Base-by-base conservation (phyloP, 2,113 vertebrate genomes). In the Lepus americanus region DNA sequence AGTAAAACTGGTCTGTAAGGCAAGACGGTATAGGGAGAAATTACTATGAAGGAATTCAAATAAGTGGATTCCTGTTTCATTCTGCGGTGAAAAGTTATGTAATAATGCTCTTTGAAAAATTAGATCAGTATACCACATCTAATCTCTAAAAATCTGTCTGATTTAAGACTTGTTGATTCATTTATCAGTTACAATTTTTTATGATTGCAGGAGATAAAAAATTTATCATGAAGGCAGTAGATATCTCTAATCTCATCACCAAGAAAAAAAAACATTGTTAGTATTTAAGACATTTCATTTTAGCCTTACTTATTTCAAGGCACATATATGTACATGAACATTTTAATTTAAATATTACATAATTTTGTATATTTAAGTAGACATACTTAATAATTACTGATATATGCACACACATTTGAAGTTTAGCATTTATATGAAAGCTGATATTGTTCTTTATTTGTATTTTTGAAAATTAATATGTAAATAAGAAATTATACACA, bases 231-330 rank as follows among this genome's bases (percentile, higher is more conserved):
- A 82, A 80, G 27, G 3, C n/a, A 66, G 39, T 9, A 73, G 5
- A 13, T 73, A 85, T 3, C 16, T 27, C 12, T 67, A 53, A 76
- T 80, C 9, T 20, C 49, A 61, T 81, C 3, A 80, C 70, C 49
- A 70, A 72, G 51, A 92, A 39, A 92, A 39, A 64, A 39, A 61
- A 31, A 9, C 19, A 49, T 51, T 67, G 2, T n/a, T 88, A 72
- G 77, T 44, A 91, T 78, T 78, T 86, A 93, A 39, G 20, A 5
- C 76, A 59, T 61, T 94, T 77, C 9, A 49, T 82, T 86, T 97
- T 4, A 17, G 20, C 20, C 70, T 72, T 59, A 14, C 55, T 44
- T 84, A 74, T 87, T 78, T 90, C 44, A 78, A 49, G 22, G 20
- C 29, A 61, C 4, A 3, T 66, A 51, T 84, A 67, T 92, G 59